Conservation (phyloP, 2,888 invertebrate genomes). For the Stramonita haemastoma region DNA sequence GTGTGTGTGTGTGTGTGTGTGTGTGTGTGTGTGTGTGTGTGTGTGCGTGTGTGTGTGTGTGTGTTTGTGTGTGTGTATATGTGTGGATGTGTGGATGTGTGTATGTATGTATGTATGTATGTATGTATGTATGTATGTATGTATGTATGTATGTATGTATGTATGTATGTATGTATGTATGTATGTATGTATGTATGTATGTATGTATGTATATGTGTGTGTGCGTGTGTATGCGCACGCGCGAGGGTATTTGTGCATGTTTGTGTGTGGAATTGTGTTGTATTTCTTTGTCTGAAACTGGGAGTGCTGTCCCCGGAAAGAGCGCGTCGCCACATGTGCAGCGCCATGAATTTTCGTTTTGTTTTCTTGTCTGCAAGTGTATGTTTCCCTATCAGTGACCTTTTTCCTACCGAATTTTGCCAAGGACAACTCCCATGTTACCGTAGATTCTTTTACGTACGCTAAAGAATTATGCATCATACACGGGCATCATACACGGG, state of each 20-base stretch:
- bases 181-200: neutral
- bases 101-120: neutral
- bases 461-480: too few relatives aligned
- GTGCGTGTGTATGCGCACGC: neutral
- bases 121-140: neutral
- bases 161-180: neutral
- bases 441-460: too few relatives aligned
- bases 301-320: too few relatives aligned
- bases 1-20: too few relatives aligned
- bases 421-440: too few relatives aligned
- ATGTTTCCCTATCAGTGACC: too few relatives aligned
- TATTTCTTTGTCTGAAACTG: neutral
- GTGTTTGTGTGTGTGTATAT: neutral
- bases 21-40: too few relatives aligned
- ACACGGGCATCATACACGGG: too few relatives aligned
- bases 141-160: neutral
- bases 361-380: too few relatives aligned
- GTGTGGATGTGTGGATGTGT: neutral
- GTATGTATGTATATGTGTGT: neutral
- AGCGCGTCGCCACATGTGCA: too few relatives aligned
- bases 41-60: conserved; percentile 6
- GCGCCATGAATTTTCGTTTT: too few relatives aligned
- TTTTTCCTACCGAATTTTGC: too few relatives aligned
- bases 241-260: neutral
- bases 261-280: neutral